These are phyloP conservation scores for Ibycter americanus DNA, from an alignment of 2,797 vertebrate species.

Conservation along the genomic window DNA sequence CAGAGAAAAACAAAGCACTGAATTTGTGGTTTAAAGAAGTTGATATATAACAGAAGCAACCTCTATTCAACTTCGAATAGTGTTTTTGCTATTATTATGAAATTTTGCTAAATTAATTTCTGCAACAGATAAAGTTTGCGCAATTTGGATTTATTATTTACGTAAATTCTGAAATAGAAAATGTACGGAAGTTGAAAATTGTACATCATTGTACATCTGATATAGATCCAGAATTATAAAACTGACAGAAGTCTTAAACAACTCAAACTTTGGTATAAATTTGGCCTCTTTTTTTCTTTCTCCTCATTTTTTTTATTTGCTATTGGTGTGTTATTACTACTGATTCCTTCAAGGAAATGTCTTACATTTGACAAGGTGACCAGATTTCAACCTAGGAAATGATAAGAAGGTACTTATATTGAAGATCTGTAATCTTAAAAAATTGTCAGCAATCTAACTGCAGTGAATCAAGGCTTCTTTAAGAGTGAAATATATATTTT, in stretches of 20 bases:
- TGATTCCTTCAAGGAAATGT: background rate
- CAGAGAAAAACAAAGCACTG: background rate
- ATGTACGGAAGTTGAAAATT: background rate
- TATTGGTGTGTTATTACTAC: background rate
- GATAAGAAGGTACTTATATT: background rate
- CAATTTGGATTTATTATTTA: background rate
- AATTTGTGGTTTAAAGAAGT: background rate
- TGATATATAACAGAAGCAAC: background rate
- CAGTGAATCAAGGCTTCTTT: background rate
- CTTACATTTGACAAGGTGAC: background rate
- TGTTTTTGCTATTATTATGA: background rate
- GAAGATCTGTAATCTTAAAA: background rate
- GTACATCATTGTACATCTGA: background rate
- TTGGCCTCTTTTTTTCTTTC: accelerated
- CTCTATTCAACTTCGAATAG: background rate
- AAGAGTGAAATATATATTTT: background rate
- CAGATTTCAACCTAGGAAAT: background rate
- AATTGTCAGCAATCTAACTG: background rate
- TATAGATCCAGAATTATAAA: background rate
- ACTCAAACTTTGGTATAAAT: background rate
- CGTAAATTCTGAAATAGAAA: background rate
- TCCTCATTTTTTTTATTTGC: background rate
- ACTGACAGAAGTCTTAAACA: background rate
- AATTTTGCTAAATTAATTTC: background rate
- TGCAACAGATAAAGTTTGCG: background rate